Base-by-base conservation (phyloP, 1,140 invertebrate species). In the Cheumatopsyche charites region DNA sequence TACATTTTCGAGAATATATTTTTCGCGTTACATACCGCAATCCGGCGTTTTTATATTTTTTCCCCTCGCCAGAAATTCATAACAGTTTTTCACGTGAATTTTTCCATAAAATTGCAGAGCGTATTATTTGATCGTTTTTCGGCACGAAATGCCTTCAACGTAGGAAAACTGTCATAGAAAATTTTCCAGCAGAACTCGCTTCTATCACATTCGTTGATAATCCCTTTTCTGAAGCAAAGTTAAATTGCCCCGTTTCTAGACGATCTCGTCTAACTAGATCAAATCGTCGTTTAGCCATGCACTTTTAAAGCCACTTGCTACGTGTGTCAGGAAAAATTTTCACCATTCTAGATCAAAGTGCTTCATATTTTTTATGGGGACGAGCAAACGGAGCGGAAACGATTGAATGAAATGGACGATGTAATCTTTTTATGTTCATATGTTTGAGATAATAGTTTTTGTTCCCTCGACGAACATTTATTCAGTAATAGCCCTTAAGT, bases 221-320 rank as follows among this genome's bases (percentile, higher is more conserved):
- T 72, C 70, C 70, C 67, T 72, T 63, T 68, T 68, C 52, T 36
- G 23, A 68, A 65, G 52, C n/a, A 66, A 73, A 73, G 65, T 73
- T 73, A 73, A 73, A 73, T 73, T 73, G 71, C 52, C 70, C 71
- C 61, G 66, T 67, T n/a, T 67, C 23, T 9, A 65, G 71, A 73
- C 68, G 67, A 73, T 73, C 71, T 65, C n/a, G 47, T 65, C 67
- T 73, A 68, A 73, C 62, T 58, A 67, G 65, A 73, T 73, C 55
- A 73, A 67, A 67, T 67, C 63, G 26, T 68, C 47, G 36, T 25
- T 68, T 68, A 68, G 55, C 66, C 55, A 68, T 68, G 23, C 41
- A 17, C 17, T 5, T 66, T 26, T 41, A 21, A 19, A 47, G 63
- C 15, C 36, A 47, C 62, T 13, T 65, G 11, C 45, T 66, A 13